phyloP scores from a whole-genome alignment of 1,140 invertebrate genomes.

The Leptinotarsa undecemlineata region DNA sequence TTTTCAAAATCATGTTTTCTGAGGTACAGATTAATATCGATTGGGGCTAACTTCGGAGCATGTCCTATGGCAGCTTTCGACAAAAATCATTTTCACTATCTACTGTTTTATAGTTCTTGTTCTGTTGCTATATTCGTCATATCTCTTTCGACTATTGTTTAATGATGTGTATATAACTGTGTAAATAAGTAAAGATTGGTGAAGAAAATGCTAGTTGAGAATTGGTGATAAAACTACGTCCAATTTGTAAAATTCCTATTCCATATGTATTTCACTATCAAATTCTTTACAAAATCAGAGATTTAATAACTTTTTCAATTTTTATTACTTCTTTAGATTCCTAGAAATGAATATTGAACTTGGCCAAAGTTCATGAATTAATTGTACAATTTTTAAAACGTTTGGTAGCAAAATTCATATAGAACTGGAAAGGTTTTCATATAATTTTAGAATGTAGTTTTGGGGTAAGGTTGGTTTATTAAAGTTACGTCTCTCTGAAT shows the following conservation, averaged over 20 bases:
- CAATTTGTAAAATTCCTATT: neutral
- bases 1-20: too few relatives aligned
- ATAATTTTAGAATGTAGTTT: neutral
- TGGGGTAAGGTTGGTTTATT: neutral
- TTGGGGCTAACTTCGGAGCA: neutral
- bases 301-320: too few relatives aligned
- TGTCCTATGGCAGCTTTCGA: neutral
- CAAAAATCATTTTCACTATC: neutral
- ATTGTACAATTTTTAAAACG: too few relatives aligned
- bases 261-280: neutral
- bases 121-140: slow-evolving; percentile 1
- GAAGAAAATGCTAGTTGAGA: slow-evolving; percentile 4
- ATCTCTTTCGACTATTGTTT: neutral
- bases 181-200: slow-evolving; percentile 14
- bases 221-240: slow-evolving; percentile 2
- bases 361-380: too few relatives aligned
- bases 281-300: neutral
- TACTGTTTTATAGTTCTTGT: neutral
- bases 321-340: too few relatives aligned
- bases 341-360: too few relatives aligned
- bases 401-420: neutral
- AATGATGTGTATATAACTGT: slow-evolving; percentile 12
- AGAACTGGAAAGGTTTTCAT: neutral
- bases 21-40: too few relatives aligned
- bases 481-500: neutral